A percentile compares a stretch with the other conserved stretches of the same genome.
phyloP scores from a whole-genome alignment of 2,113 vertebrate species.

The Columba livia region DNA sequence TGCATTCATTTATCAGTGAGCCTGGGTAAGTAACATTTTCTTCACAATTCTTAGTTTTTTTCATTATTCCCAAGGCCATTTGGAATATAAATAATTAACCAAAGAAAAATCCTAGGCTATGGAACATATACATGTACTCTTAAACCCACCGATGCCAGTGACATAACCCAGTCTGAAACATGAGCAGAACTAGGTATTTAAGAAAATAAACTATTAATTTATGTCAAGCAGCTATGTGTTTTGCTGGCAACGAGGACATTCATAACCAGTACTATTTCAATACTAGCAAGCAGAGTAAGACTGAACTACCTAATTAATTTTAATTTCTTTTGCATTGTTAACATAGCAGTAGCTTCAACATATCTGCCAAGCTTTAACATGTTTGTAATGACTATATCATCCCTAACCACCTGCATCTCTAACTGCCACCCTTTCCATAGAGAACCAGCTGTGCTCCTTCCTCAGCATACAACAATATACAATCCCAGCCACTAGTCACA shows the following conservation, averaged over 20 bases:
- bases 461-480: not conserved
- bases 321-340: conserved; percentile 6
- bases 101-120: not conserved
- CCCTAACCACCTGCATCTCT: not conserved
- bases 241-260: not conserved
- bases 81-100: not conserved
- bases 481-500: not conserved
- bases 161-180: not conserved
- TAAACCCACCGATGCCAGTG: not conserved
- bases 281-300: not conserved
- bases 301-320: not conserved
- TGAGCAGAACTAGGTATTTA: not conserved
- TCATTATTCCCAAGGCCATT: not conserved
- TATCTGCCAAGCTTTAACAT: not conserved
- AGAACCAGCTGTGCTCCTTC: not conserved
- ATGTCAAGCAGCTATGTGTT: not conserved
- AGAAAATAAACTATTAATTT: conserved; percentile 23
- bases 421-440: not conserved
- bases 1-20: not conserved
- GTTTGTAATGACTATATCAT: not conserved
- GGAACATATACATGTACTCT: not conserved
- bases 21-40: not conserved
- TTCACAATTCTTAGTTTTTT: not conserved
- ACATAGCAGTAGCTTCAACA: not conserved
- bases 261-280: not conserved